Conservation (phyloP, 2,888 invertebrate genomes). For the Oligia fasciuncula region DNA sequence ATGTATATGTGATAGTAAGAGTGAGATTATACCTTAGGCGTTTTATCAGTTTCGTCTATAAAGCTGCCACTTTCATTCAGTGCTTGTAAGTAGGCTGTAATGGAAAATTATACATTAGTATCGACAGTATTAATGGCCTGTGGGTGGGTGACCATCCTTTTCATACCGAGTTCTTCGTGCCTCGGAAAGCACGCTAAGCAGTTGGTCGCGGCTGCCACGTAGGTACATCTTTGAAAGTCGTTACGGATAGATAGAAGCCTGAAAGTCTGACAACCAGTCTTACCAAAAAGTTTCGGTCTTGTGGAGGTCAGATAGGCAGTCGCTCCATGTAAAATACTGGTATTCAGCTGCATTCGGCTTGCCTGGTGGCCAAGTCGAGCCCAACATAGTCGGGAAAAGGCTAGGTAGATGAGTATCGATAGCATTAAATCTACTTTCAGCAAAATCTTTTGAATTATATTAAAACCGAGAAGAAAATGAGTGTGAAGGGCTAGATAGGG, state of each 20-base stretch:
- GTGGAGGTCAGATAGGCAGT: neutral
- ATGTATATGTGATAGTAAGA: no score
- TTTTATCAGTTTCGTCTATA: slow-evolving; percentile 89
- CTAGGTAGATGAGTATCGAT: no score
- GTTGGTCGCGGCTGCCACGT: neutral
- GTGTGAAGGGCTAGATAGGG: neutral
- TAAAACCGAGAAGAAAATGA: neutral
- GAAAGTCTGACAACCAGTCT: neutral
- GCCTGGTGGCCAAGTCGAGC: neutral
- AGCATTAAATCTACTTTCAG: neutral
- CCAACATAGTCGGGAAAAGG: no score
- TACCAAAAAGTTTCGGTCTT: neutral
- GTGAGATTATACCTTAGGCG: slow-evolving; percentile 86
- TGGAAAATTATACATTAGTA: slow-evolving; percentile 8
- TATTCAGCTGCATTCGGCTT: neutral
- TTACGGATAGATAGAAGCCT: neutral
- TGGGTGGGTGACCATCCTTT: neutral
- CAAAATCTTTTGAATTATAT: neutral
- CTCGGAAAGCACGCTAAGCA: neutral
- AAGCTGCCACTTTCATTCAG: slow-evolving; percentile 89
- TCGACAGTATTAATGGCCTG: neutral
- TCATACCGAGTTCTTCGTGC: neutral
- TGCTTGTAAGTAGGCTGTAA: slow-evolving; percentile 84
- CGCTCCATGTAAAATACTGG: neutral
- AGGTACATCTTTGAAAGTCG: neutral